Conservation (phyloP, 2,113 vertebrate species). For the Otolemur garnettii region DNA sequence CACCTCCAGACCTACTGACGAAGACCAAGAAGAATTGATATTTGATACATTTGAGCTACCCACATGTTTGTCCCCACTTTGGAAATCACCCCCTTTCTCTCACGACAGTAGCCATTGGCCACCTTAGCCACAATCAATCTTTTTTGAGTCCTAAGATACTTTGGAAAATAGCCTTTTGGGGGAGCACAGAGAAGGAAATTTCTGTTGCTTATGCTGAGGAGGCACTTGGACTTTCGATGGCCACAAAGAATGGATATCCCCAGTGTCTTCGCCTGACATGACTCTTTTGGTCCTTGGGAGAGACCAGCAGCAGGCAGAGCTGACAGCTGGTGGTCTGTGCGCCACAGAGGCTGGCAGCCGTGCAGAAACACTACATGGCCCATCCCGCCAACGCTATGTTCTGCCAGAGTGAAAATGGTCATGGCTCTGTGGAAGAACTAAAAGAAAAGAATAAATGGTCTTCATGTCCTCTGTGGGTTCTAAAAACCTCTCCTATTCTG, state of each 20-base stretch:
- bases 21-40: not conserved
- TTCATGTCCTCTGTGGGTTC: not conserved
- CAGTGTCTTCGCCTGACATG: not conserved
- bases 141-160: not conserved
- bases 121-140: not conserved
- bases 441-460: not conserved
- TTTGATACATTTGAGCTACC: not conserved
- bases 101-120: not conserved
- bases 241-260: not conserved
- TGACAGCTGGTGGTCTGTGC: not conserved
- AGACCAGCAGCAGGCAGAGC: not conserved
- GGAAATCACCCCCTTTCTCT: not conserved
- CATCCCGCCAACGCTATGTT: not conserved
- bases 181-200: not conserved
- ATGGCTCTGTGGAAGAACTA: not conserved
- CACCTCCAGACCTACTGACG: not conserved
- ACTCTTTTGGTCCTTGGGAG: not conserved
- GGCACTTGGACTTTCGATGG: not conserved
- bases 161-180: not conserved
- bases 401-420: not conserved
- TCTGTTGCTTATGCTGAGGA: not conserved
- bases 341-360: not conserved
- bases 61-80: not conserved
- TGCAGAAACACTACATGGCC: not conserved
- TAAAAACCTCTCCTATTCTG: not conserved